Conservation (phyloP, 2,113 vertebrate species). For the Oreochromis aureus region DNA sequence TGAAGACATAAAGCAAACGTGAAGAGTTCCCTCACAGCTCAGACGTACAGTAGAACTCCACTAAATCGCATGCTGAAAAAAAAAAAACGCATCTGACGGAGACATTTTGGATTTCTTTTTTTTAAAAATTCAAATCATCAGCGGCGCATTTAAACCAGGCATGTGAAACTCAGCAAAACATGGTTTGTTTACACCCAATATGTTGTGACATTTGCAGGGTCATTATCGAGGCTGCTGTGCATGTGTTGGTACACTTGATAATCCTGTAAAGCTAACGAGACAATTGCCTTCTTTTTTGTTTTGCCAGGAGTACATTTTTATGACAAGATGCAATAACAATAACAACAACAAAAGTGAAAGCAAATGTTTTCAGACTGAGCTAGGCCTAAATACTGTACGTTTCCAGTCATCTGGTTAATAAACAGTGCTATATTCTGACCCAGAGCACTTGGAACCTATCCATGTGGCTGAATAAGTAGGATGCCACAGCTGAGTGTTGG, state of each 20-base stretch:
- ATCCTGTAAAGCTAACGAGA: background rate
- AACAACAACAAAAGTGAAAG: background rate
- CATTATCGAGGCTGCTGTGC: background rate
- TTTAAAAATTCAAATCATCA: background rate
- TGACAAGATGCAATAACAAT: background rate
- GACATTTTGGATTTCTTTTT: background rate
- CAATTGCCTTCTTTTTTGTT: background rate
- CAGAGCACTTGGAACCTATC: fast-evolving
- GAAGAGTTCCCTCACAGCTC: background rate
- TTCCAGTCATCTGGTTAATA: background rate
- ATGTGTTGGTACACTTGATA: background rate
- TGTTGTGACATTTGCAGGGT: background rate
- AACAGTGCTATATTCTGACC: background rate
- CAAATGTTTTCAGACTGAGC: background rate
- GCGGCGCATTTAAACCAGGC: fast-evolving
- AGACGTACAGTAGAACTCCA: background rate
- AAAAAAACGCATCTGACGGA: background rate
- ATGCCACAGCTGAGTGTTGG: background rate
- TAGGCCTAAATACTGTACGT: background rate
- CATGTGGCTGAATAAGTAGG: background rate
- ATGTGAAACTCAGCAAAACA: background rate
- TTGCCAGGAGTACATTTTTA: background rate
- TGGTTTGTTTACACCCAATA: background rate
- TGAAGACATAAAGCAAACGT: background rate
- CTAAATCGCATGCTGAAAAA: background rate